A percentile compares a stretch with the other conserved stretches of the same genome.
These are phyloP conservation scores for Physocephala rufipes DNA, from an alignment of 2,888 invertebrate genomes.

Conservation along the genomic window DNA sequence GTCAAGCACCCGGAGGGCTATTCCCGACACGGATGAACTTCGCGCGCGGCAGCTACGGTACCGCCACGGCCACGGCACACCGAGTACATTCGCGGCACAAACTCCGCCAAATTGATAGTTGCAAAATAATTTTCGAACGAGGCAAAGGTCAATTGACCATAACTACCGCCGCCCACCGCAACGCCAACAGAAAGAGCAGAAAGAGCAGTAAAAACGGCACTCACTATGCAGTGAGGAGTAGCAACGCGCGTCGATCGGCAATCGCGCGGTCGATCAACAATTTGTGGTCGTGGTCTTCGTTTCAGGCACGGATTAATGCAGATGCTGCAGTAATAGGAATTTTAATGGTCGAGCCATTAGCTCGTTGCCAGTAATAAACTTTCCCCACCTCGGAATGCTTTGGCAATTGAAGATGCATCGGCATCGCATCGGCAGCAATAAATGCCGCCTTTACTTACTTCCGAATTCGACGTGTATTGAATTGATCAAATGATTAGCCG, in stretches of 20 bases:
- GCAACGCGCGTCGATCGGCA: constrained; percentile 25
- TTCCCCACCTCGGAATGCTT: too few species aligned
- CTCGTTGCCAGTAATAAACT: too few species aligned
- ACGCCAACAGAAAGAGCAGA: background rate
- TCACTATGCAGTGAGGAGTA: constrained; percentile 34
- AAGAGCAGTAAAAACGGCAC: too few species aligned
- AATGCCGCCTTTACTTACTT: background rate
- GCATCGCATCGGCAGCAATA: background rate
- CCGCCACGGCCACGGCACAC: constrained; percentile 36
- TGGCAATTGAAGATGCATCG: too few species aligned
- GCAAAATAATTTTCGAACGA: constrained; percentile 48
- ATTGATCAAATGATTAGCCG: background rate
- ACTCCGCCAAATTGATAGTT: constrained; percentile 51
- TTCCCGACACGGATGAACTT: constrained; percentile 13
- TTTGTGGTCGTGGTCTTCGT: too few species aligned
- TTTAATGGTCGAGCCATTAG: too few species aligned
- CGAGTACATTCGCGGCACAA: too few species aligned
- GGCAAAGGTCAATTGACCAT: constrained; percentile 51
- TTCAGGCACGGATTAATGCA: too few species aligned
- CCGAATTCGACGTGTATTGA: background rate
- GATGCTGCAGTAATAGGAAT: background rate
- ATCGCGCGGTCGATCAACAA: too few species aligned
- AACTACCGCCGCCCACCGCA: constrained; percentile 44
- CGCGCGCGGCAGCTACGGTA: constrained; percentile 38
- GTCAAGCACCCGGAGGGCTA: constrained; percentile 42